Evolutionary conservation across 2,888 invertebrate genomes (phyloP), one percentile per base, ranked within the genome.

Genomic region (Plemyria rubiginata): DNA sequence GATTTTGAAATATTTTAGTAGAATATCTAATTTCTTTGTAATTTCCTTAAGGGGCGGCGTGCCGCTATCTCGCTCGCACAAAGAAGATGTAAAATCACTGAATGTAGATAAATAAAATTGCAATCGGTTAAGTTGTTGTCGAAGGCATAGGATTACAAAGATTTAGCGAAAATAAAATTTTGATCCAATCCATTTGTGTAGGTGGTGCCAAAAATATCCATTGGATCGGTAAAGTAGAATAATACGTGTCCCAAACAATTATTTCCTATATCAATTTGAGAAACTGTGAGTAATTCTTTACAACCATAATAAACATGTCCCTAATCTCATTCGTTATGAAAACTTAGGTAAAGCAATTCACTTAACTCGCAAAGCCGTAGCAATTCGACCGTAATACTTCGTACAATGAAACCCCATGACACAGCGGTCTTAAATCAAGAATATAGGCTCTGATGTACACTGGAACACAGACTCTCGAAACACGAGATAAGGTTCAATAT

Each of bases 391-490:
- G 49, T 70, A 65, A 67, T 74, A 73, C 69, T 74, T 60, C 48
- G 58, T 73, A 71, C 62, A 61, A 78, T 72, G 74, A 82, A 83
- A 82, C 78, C 84, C 82, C 84, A 79, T 82, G 84, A 84, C 86
- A 76, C 80, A 76, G 77, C 74, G 80, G 75, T 81, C 79, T 76
- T 85, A 84, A 83, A 85, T 78, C 75, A 62, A 57, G 58, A 68
- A 70, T 66, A 66, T 63, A 56, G 53, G 40, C 49, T 46, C 52
- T 49, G 22, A 53, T 11, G 48, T 51, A 46, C 28, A 16, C 22
- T 38, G 11, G 9, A 52, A n/a, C 45, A 36, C 40, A 54, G n/a
- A 54, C 56, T 54, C 32, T 62, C 59, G 50, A 9, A 3, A 5
- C 11, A 15, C 55, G 7, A 9, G 1, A 15, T 52, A 60, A 45